Conservation (phyloP, 2,113 vertebrate genomes). For the Calonectris borealis region DNA sequence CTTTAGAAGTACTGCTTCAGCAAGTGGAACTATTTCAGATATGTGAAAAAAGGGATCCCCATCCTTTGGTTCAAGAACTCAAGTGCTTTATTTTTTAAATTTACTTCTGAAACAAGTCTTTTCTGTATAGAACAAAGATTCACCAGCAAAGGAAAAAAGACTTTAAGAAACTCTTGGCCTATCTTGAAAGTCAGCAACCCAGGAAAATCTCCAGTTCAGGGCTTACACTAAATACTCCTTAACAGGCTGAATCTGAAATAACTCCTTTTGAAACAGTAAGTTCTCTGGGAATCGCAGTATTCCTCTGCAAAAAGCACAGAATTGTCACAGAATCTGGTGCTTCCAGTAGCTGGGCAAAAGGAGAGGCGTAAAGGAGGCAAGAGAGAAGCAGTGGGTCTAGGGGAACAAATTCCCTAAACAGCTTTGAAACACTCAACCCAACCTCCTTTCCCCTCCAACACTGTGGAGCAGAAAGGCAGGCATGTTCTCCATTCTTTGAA, state of each 20-base stretch:
- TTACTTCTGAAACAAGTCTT: background rate
- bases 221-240: background rate
- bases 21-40: background rate
- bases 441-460: fast-evolving
- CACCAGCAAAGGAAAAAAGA: background rate
- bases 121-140: background rate
- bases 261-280: background rate
- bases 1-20: background rate
- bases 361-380: background rate
- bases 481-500: background rate
- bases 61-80: background rate
- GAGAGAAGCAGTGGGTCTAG: background rate
- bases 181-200: background rate
- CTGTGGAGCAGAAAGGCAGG: background rate
- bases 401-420: background rate
- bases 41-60: background rate
- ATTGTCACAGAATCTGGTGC: background rate
- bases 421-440: background rate
- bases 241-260: background rate
- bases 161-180: background rate
- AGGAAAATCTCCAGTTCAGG: background rate
- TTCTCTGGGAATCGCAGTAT: background rate
- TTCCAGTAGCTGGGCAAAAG: background rate
- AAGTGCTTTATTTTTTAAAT: background rate
- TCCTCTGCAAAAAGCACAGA: background rate